phyloP scores from a whole-genome alignment of 2,113 vertebrate species.

The Arenaria interpres region DNA sequence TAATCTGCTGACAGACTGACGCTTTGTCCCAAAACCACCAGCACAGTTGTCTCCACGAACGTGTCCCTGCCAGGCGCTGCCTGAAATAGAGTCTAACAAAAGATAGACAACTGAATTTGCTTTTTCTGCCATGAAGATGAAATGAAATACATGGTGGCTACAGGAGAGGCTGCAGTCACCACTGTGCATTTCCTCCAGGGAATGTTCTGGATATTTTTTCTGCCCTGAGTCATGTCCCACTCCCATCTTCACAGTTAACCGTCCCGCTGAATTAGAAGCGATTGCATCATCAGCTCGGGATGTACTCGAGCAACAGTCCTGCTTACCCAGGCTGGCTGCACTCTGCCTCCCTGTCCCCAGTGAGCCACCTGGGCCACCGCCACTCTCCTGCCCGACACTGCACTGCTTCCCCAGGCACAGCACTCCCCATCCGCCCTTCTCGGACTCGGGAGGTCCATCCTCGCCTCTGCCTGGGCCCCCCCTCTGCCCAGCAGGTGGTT shows the following conservation, averaged over 20 bases:
- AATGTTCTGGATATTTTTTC: neutral
- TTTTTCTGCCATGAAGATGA: neutral
- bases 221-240: neutral
- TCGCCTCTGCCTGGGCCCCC: neutral
- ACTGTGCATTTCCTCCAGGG: neutral
- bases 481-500: rapidly evolving
- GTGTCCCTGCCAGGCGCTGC: neutral
- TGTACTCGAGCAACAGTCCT: neutral
- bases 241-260: neutral
- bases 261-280: neutral
- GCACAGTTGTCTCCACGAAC: neutral
- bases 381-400: rapidly evolving
- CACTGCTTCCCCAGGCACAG: rapidly evolving
- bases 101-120: neutral
- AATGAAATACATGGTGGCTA: neutral
- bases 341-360: neutral
- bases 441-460: rapidly evolving
- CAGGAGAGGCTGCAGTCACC: neutral
- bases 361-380: neutral
- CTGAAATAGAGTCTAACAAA: neutral
- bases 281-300: neutral
- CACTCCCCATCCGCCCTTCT: neutral
- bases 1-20: constrained; percentile 17
- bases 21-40: constrained; percentile 11
- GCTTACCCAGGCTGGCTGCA: neutral